Base-by-base conservation (phyloP, 2,113 vertebrate genomes). In the Lampris megalopsis region DNA sequence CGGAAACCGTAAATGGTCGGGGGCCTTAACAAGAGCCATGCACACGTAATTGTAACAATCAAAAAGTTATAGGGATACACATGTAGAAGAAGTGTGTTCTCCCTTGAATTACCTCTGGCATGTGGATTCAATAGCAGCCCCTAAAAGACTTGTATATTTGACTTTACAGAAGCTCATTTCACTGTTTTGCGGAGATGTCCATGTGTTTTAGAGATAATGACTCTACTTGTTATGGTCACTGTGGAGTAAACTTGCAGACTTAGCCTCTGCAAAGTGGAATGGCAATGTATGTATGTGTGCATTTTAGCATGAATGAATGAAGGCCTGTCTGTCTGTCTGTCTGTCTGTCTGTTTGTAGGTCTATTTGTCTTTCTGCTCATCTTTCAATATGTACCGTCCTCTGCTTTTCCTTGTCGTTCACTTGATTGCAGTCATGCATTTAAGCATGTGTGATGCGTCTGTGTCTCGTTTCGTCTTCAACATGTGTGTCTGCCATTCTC, bases 21-120 rank as follows among this genome's bases (percentile, higher is more conserved):
- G 52, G 81, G 77, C 63, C 71, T 74, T 81, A 87, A 90, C 82
- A 84, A 89, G 85, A 87, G 73, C 78, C 86, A 84, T 69, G 75
- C 82, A 83, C 67, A 77, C 86, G 82, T 80, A 92, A 90, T 89
- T 83, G 82, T 48, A 81, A 88, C 76, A 86, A 89, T 90, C 77
- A 89, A 83, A 91, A 86, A 88, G 82, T 78, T 67, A 78, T 68
- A 80, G 52, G 67, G 64, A 70, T 67, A 71, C 79, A 88, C 65
- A 70, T 79, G 68, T 60, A 82, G 61, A 7, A 63, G 40, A 72
- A 68, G 73, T 74, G 81, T 5, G 49, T 54, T 81, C 64, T 75
- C 72, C 58, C 52, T 56, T 67, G 81, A 86, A 89, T 83, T 68
- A 87, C 49, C 72, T 45, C 49, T 80, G 79, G 74, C 81, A 91